These are phyloP conservation scores for Drosophila macrospina DNA, from an alignment of 2,888 invertebrate genomes.

Conservation along the genomic window DNA sequence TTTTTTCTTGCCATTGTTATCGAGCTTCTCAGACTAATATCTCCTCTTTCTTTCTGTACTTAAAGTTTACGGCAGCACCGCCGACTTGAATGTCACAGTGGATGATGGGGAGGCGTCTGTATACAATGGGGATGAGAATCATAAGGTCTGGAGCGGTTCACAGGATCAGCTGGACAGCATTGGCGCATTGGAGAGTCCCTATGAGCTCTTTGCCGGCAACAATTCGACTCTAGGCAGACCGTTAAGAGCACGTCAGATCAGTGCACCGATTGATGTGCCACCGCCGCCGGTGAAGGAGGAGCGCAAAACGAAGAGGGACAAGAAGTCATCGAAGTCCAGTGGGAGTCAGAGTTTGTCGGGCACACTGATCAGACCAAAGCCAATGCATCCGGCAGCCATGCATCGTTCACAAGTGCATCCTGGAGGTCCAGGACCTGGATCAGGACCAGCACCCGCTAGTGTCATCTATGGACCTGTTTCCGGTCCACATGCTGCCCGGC, in stretches of 20 bases:
- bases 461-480: conserved; percentile 86
- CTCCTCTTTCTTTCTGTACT: conserved; percentile 4
- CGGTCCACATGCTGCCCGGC: conserved; percentile 83
- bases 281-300: conserved; percentile 92
- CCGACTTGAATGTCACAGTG: conserved; percentile 85
- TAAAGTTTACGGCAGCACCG: conserved; percentile 86
- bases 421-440: conserved; percentile 43
- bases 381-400: conserved; percentile 83
- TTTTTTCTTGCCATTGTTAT: too few species aligned
- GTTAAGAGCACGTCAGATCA: conserved; percentile 92
- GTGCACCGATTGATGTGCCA: conserved; percentile 92
- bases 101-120: conserved; percentile 92
- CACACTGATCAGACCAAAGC: conserved; percentile 85
- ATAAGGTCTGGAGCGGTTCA: conserved; percentile 96
- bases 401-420: conserved; percentile 74
- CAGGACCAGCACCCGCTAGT: conserved; percentile 69
- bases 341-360: conserved; percentile 85
- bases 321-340: conserved; percentile 84
- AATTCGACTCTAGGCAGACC: conserved; percentile 88
- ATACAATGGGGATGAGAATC: conserved; percentile 96
- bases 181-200: conserved; percentile 88
- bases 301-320: conserved; percentile 87
- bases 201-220: conserved; percentile 88
- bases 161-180: conserved; percentile 89
- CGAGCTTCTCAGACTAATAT: background rate